Base-by-base conservation (phyloP, 2,797 vertebrate species). In the Pempheris klunzingeri region DNA sequence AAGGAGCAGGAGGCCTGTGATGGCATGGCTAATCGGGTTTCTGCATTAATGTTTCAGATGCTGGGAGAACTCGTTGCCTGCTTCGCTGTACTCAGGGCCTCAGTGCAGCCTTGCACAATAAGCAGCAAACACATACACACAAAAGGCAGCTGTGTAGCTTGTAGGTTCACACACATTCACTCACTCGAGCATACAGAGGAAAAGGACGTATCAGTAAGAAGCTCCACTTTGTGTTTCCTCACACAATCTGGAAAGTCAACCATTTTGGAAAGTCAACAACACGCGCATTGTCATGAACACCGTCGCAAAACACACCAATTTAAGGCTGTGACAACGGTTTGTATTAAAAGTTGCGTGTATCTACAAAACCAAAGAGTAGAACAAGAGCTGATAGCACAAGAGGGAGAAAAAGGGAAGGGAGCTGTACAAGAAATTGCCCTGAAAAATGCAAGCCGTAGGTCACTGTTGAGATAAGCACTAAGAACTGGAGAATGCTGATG, bases 11-110 rank as follows among this genome's bases (percentile, higher is more conserved):
- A 92, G 71, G 77, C 86, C 90, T 93, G 90, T 90, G 90, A 93
- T 93, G 91, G 85, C 82, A 89, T 88, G 89, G 85, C 85, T 90
- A 92, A 84, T 90, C 89, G 74, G 80, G 84, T 85, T 91, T 89
- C 93, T 90, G 79, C 85, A 94, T 94, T 95, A 93, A 93, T 94
- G 74, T 94, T 94, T 94, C 91, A 92, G 91, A 86, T 68, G 87
- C 85, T 91, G 70, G 70, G 90, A 93, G 92, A 87, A 82, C 86
- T 87, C 59, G n/a, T 39, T 80, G 82, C 79, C 83, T 68, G 44
- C 70, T 75, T 75, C 74, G 80, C 91, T 88, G 88, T 74, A 88
- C 91, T 91, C 80, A 79, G 81, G 84, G 88, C 87, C 89, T 91
- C 85, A 64, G 83, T 61, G 74, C 84, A 91, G 83, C 85, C 89